Evolutionary conservation across 2,888 invertebrate species (phyloP).

Genomic region (Aporophyla lueneburgensis): DNA sequence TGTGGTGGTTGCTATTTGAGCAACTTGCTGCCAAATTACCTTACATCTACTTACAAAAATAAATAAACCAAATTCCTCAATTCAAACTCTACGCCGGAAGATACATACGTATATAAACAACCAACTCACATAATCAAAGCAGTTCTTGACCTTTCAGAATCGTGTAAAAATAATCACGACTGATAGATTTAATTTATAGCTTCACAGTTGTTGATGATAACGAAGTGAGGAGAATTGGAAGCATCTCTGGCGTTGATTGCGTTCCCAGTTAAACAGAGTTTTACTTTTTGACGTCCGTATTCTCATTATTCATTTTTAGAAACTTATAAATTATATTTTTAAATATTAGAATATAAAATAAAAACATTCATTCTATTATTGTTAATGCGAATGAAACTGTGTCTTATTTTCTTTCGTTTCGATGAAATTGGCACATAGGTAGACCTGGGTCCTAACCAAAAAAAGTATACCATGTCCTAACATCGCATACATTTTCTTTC

Average conservation of each 20-base stretch:
- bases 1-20: too few relatives aligned
- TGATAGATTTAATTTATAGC: conserved; percentile 42
- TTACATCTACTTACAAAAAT: not conserved
- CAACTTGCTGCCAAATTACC: too few relatives aligned
- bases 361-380: too few relatives aligned
- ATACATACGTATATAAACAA: conserved; percentile 20
- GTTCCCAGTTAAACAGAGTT: not conserved
- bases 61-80: conserved; percentile 12
- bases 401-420: not conserved
- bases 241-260: conserved; percentile 14
- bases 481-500: too few relatives aligned
- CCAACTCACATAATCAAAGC: conserved; percentile 8
- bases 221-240: conserved; percentile 35
- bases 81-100: conserved; percentile 3
- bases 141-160: conserved; percentile 38
- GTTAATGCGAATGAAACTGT: not conserved
- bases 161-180: conserved; percentile 38
- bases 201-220: conserved; percentile 37
- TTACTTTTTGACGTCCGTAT: not conserved
- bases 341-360: too few relatives aligned
- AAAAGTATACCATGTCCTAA: too few relatives aligned
- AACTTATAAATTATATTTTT: too few relatives aligned
- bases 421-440: not conserved
- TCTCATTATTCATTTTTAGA: not conserved
- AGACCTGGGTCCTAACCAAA: too few relatives aligned